These are phyloP conservation scores for Drosophila mayaguana DNA, from an alignment of 2,888 invertebrate genomes.

Conservation along the genomic window DNA sequence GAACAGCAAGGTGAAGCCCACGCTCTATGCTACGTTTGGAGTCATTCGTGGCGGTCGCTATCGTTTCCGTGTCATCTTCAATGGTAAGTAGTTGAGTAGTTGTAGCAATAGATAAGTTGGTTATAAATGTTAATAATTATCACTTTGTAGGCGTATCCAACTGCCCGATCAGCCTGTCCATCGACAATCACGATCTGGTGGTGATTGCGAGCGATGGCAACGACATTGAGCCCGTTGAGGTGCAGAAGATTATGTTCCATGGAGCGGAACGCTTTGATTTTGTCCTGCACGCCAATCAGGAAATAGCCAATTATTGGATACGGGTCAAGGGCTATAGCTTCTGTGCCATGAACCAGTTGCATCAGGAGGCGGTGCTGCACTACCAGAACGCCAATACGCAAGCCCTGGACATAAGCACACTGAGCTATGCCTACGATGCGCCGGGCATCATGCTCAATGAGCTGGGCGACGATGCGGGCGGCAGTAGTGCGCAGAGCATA, in stretches of 20 bases:
- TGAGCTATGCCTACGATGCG: conserved; percentile 75
- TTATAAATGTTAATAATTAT: not conserved
- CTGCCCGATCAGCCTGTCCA: conserved; percentile 78
- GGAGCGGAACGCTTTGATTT: conserved; percentile 82
- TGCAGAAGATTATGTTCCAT: conserved; percentile 77
- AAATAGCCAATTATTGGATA: conserved; percentile 81
- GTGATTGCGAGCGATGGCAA: conserved; percentile 81
- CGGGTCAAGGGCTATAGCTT: conserved; percentile 81
- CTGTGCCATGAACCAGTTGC: conserved; percentile 71
- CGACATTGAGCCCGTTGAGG: conserved; percentile 80
- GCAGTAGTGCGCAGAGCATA: conserved; percentile 39
- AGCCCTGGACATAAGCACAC: conserved; percentile 53
- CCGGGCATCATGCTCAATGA: conserved; percentile 72
- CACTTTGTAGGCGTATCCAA: conserved; percentile 70
- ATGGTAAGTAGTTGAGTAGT: conserved; percentile 56
- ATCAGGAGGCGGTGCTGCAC: conserved; percentile 81
- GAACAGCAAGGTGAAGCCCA: conserved; percentile 54
- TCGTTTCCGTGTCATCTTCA: conserved; percentile 82
- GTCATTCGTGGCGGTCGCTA: conserved; percentile 81
- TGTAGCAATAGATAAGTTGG: too few relatives aligned
- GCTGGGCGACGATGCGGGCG: conserved; percentile 60
- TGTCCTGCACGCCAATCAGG: conserved; percentile 78
- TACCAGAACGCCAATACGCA: conserved; percentile 73
- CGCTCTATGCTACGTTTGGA: conserved; percentile 71
- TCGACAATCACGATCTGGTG: conserved; percentile 77